Base-by-base conservation (phyloP, 2,113 vertebrate genomes). In the Pterocles burchelli region DNA sequence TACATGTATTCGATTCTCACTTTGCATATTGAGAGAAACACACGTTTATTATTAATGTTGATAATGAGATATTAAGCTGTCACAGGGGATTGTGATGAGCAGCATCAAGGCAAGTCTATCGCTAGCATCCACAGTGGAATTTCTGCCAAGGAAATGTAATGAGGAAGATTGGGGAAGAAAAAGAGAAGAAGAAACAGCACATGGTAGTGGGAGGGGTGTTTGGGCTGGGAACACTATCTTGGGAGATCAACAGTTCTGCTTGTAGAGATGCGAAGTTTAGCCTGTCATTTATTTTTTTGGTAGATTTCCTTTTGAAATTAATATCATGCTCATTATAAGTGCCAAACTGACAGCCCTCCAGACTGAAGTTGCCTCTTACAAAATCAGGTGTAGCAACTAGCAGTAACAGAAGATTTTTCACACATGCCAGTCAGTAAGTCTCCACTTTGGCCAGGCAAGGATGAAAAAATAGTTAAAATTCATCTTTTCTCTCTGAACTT, bases 61-160 rank as follows among this genome's bases (percentile, higher is more conserved):
- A 94, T 96, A 96, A 96, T 93, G 83, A 96, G 93, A 92, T 96
- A 96, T 96, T 96, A 93, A 96, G 76, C 58, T 96, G 88, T 89
- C 96, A 92, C 76, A 1, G 6, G 90, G 66, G 85, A 92, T 65
- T 72, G 72, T 81, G 90, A 95, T 49, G 57, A 96, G 83, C 65
- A 89, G 61, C 83, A 92, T 84, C 83, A 89, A 68, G 95, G 65
- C 79, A 97, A 87, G 54, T 36, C 73, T 89, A n/a, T 75, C 86
- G 88, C 93, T 52, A 93, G 83, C 45, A 94, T 85, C 92, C 93
- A 90, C 85, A 81, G 88, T 33, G 73, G 84, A 95, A 94, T 89
- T 94, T 84, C 88, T 95, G 76, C 88, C 83, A 93, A 83, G 79
- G 61, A 94, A 86, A 86, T 65, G 85, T 49, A 75, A 93, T 74